phyloP scores from a whole-genome alignment of 1,140 invertebrate genomes.

The Centruroides vittatus region DNA sequence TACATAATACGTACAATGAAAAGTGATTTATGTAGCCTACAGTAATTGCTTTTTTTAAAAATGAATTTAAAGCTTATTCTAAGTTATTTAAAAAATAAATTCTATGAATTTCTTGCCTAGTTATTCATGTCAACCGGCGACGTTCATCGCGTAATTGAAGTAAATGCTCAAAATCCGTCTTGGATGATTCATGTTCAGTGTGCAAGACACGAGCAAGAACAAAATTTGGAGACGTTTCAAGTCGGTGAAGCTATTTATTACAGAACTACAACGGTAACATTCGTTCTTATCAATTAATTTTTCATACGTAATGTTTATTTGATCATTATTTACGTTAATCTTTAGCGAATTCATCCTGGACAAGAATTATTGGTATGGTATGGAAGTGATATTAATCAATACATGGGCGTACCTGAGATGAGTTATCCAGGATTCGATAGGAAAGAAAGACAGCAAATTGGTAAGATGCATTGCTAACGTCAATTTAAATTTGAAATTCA shows the following conservation, averaged over 20 bases:
- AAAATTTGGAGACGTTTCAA: constrained; percentile 8
- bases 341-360: neutral
- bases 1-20: no score
- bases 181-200: constrained; percentile 5
- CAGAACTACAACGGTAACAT: constrained; percentile 1
- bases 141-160: no score
- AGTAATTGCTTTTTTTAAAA: no score
- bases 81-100: no score
- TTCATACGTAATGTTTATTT: neutral
- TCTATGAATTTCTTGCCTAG: no score
- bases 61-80: no score
- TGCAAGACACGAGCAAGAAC: constrained; percentile 2
- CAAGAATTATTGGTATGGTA: constrained; percentile 11
- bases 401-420: constrained; percentile 1
- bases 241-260: constrained; percentile 6
- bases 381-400: neutral
- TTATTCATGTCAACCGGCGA: no score
- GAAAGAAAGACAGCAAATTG: neutral
- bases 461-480: neutral
- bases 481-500: neutral
- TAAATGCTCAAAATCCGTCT: neutral
- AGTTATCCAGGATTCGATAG: neutral
- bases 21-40: no score
- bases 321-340: neutral
- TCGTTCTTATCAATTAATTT: neutral